phyloP scores from a whole-genome alignment of 1,140 invertebrate genomes.

The Solen grandis region DNA sequence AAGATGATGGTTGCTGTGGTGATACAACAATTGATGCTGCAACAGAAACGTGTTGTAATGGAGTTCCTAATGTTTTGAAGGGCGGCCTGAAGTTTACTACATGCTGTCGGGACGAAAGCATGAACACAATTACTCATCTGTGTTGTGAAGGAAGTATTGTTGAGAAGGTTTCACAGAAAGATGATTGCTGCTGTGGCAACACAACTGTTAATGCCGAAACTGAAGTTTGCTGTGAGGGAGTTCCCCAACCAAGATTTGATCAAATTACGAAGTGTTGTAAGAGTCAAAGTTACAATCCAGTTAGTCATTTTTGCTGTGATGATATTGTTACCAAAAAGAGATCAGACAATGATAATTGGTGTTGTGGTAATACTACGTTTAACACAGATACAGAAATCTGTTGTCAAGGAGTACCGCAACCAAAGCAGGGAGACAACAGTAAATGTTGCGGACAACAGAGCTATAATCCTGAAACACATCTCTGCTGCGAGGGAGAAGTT shows the following conservation, averaged over 20 bases:
- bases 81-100: slow-evolving; percentile 35
- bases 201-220: slow-evolving; percentile 40
- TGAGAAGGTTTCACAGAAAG: slow-evolving; percentile 16
- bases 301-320: slow-evolving; percentile 2
- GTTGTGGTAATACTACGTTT: slow-evolving; percentile 39
- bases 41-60: slow-evolving; percentile 46
- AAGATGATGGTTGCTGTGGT: slow-evolving; percentile 53
- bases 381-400: slow-evolving; percentile 36
- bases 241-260: not conserved
- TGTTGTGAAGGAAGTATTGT: slow-evolving; percentile 39
- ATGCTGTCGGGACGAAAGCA: slow-evolving; percentile 38
- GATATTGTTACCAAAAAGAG: slow-evolving; percentile 2
- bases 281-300: slow-evolving; percentile 17
- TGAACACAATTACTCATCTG: slow-evolving; percentile 37
- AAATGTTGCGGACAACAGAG: slow-evolving; percentile 19
- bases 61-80: slow-evolving; percentile 5
- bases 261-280: slow-evolving; percentile 28
- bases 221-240: slow-evolving; percentile 34
- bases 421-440: not conserved
- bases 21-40: slow-evolving; percentile 50
- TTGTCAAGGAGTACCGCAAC: slow-evolving; percentile 22
- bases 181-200: slow-evolving; percentile 52
- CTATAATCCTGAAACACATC: not conserved
- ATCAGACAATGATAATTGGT: slow-evolving; percentile 16
- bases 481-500: slow-evolving; percentile 29